A percentile compares a stretch with the other conserved stretches of the same genome.
Evolutionary conservation across 1,140 invertebrate genomes (phyloP).

Genomic region (Brachionus calyciflorus): DNA sequence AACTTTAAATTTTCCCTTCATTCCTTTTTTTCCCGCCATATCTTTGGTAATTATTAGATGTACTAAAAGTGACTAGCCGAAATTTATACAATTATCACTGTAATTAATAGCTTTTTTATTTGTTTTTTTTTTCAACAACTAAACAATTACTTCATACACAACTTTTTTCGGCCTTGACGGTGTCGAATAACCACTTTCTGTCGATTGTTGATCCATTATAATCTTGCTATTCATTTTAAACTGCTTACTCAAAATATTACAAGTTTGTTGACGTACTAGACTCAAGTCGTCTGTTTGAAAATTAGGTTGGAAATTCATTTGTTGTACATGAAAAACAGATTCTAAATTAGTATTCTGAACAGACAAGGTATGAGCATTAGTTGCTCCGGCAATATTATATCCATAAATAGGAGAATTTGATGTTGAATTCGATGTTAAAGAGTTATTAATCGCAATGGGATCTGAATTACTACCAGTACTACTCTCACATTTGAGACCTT

Average conservation of each 20-base stretch:
- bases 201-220: neutral
- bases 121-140: too few species aligned
- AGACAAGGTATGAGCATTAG: constrained; percentile 2
- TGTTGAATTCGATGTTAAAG: constrained; percentile 9
- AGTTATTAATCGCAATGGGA: constrained; percentile 41
- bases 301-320: constrained; percentile 20
- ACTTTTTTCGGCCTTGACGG: constrained; percentile 42
- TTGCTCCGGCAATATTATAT: constrained; percentile 24
- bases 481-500: neutral
- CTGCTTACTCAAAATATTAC: neutral
- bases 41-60: too few species aligned
- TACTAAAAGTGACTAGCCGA: too few species aligned
- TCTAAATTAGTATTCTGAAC: neutral
- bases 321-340: neutral
- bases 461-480: constrained; percentile 28
- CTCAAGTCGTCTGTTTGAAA: neutral
- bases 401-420: constrained; percentile 44
- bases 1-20: too few species aligned
- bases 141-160: constrained; percentile 43
- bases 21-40: too few species aligned
- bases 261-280: neutral
- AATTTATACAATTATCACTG: too few species aligned
- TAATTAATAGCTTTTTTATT: too few species aligned
- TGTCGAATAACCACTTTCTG: constrained; percentile 40
- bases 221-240: neutral